Percentiles rank a stretch among this genome's conserved stretches.
Evolutionary conservation across 2,888 invertebrate genomes (phyloP).

Genomic region (Dryadula phaetusa): DNA sequence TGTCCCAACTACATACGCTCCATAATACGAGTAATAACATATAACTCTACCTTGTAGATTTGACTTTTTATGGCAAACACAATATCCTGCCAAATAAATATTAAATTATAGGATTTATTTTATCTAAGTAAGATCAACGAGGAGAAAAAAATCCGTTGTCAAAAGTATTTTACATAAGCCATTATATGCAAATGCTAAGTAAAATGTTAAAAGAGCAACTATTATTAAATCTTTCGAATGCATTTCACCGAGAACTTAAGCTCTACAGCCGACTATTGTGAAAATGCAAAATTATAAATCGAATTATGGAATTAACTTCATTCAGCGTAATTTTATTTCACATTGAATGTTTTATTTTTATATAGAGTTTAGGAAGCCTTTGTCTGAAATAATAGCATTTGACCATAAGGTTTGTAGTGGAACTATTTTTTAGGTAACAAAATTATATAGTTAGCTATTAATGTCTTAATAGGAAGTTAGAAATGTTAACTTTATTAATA

Average conservation of each 20-base stretch:
- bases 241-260: conserved; percentile 21
- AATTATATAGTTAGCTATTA: too few relatives aligned
- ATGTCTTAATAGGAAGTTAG: too few relatives aligned
- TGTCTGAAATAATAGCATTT: background rate
- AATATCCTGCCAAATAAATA: conserved; percentile 13
- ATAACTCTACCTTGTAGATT: conserved; percentile 26
- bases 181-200: conserved; percentile 23
- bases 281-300: conserved; percentile 23
- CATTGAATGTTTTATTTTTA: conserved; percentile 9
- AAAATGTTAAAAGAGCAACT: conserved; percentile 23
- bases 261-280: conserved; percentile 23
- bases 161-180: conserved; percentile 19
- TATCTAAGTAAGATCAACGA: background rate
- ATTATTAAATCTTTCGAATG: conserved; percentile 25
- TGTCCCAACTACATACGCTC: conserved; percentile 42
- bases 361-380: background rate
- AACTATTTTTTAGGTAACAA: too few relatives aligned
- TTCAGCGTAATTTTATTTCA: conserved; percentile 13
- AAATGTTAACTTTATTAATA: too few relatives aligned
- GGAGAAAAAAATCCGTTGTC: background rate
- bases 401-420: background rate
- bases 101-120: background rate
- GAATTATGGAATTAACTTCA: conserved; percentile 23
- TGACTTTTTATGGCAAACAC: conserved; percentile 42
- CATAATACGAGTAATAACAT: conserved; percentile 36